Base-by-base conservation (phyloP, 2,888 invertebrate species). In the Anorthoa munda region DNA sequence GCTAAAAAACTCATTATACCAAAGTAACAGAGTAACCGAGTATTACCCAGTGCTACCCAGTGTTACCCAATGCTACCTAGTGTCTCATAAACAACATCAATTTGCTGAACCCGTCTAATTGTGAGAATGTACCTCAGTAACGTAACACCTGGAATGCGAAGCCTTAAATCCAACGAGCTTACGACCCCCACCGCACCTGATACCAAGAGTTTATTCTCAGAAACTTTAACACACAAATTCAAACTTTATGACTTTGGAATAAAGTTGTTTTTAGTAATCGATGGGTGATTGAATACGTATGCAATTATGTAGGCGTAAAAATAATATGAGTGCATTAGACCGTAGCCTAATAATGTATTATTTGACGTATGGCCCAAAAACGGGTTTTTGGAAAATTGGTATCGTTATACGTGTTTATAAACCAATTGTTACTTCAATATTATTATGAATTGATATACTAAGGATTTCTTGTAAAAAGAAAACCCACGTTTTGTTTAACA, bases 81-180 rank as follows among this genome's bases (percentile, higher is more conserved):
- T 82, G 73, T 65, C 73, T 75, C 80, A 82, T 88, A 88, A 87
- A 88, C 84, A 86, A 83, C 83, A 84, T 79, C 82, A 87, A 83
- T 87, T 85, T 87, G 59, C 74, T 60, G 74, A 85, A 79, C 77
- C 72, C 75, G 68, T 84, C 81, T 85, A 86, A 87, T 88, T 86
- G 86, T 88, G 79, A 73, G 77, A 81, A 84, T 84, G 75, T 85
- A 86, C 78, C 81, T 71, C 83, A 87, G 88, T 83, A 88, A 89
- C 86, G 86, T 85, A 89, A 90, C 92, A 91, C 89, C 90, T 90
- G 87, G 84, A 88, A 90, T 87, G 85, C 73, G 89, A 89, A 88
- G 88, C 88, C 87, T 88, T 90, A 91, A 90, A 91, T 91, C 88
- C 88, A 70, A 83, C 86, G 77, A 89, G 88, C 90, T 91, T 88